Conservation (phyloP, 2,113 vertebrate species). For the Thymallus thymallus region DNA sequence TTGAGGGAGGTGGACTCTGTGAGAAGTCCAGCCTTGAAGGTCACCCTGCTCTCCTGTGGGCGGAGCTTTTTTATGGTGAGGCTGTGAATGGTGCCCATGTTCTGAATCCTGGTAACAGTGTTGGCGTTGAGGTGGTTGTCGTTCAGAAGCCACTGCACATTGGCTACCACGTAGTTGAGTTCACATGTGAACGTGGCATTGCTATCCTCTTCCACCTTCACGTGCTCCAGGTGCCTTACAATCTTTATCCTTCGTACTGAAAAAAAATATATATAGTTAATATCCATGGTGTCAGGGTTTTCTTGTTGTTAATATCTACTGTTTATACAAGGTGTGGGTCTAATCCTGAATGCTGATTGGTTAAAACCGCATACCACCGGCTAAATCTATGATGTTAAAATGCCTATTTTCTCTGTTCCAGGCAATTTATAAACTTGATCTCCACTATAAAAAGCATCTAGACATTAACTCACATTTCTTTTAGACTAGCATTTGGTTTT, state of each 20-base stretch:
- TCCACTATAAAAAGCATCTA: too few species aligned
- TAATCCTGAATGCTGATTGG: too few species aligned
- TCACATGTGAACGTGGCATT: slow-evolving; percentile 78
- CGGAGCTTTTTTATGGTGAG: slow-evolving; percentile 81
- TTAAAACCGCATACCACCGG: too few species aligned
- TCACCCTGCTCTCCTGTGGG: slow-evolving; percentile 77
- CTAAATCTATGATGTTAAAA: too few species aligned
- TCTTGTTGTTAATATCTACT: too few species aligned
- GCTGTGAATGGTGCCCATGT: slow-evolving; percentile 76
- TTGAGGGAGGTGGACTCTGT: slow-evolving; percentile 72
- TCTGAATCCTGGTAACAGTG: slow-evolving; percentile 82
- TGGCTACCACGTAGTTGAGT: slow-evolving; percentile 85
- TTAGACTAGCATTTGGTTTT: too few species aligned
- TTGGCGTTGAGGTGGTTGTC: slow-evolving; percentile 78
- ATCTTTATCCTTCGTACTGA: slow-evolving; percentile 80
- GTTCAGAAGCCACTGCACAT: slow-evolving; percentile 89
- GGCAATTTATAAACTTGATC: too few species aligned
- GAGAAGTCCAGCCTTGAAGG: slow-evolving; percentile 78
- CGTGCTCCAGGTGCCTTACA: slow-evolving; percentile 78
- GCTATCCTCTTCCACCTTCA: slow-evolving; percentile 80
- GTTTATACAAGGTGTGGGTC: too few species aligned
- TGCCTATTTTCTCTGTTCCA: too few species aligned
- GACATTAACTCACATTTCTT: too few species aligned
- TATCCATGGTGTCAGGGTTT: too few species aligned
- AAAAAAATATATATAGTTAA: background rate